Base-by-base conservation (phyloP, 2,888 invertebrate genomes). In the Oasisia sp. region DNA sequence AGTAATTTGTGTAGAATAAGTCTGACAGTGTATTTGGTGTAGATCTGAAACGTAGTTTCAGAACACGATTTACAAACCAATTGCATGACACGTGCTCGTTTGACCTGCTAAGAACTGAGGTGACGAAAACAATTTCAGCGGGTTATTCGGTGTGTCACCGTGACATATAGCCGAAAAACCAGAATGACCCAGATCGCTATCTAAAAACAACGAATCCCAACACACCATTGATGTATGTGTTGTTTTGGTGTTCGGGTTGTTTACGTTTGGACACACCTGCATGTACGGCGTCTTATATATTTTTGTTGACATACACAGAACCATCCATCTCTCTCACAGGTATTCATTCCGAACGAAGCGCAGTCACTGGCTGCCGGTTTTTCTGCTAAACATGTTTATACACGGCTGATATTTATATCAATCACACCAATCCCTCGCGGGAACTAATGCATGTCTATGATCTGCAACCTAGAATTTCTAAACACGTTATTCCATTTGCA, bases 41-140 rank as follows among this genome's bases (percentile, higher is more conserved):
- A 74, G 74, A 74, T 74, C 4, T 27, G 74, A n/a, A 74, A 27
- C 7, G 74, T 74, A 74, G 74, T 74, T 74, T 74, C 27, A 74
- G 27, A 3, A 19, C 27, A 7, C 74, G 27, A 7, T 74, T n/a
- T 74, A 27, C n/a, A 74, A 74, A 50, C 12, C n/a, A 74, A 74
- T 74, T 74, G 74, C 74, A 74, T 74, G 74, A 74, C 74, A 19
- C 50, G 74, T 74, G 74, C n/a, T n/a, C n/a, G 74, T 74, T 74
- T 74, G 74, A 74, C 74, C 74, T 19, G n/a, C 27, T 27, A 27
- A 19, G 2, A 74, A 74, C 14, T 27, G 74, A 74, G 27, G 74
- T 74, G 74, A 74, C 74, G 74, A 74, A 14, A 74, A 74, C 74
- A 74, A 74, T 74, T 74, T 27, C n/a, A 7, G 7, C 74, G 27